These are phyloP conservation scores for Nerophis lumbriciformis DNA, from an alignment of 2,113 vertebrate genomes.

Conservation along the genomic window DNA sequence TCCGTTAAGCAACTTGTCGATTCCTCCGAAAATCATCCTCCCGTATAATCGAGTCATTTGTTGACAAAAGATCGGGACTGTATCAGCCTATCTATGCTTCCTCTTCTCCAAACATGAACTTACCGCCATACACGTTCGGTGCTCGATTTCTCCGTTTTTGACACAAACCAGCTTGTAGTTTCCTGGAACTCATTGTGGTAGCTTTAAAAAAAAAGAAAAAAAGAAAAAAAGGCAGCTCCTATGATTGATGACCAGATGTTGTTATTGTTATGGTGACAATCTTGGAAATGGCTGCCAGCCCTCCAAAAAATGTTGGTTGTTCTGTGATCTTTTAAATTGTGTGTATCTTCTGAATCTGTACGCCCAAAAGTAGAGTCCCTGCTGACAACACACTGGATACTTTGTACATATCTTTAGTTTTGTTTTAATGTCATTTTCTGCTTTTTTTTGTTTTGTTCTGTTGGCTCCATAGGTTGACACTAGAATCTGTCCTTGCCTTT, in stretches of 20 bases:
- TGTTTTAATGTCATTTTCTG: conserved; percentile 55
- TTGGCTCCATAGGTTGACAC: conserved; percentile 68
- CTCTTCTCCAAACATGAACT: conserved; percentile 11
- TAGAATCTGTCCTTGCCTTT: conserved; percentile 74
- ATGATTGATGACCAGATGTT: conserved; percentile 19
- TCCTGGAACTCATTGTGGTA: conserved; percentile 58
- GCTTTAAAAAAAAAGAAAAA: conserved; percentile 33
- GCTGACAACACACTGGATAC: conserved; percentile 78
- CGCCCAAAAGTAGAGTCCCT: conserved; percentile 57
- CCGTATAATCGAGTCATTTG: neutral
- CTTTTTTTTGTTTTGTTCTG: conserved; percentile 51
- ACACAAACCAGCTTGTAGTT: conserved; percentile 57
- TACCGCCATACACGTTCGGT: conserved; percentile 43
- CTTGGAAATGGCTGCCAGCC: conserved; percentile 48
- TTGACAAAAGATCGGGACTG: conserved; percentile 34
- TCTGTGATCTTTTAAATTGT: conserved; percentile 57
- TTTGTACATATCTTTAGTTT: conserved; percentile 73
- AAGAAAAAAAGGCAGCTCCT: neutral
- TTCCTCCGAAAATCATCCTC: conserved; percentile 16
- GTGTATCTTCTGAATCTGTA: conserved; percentile 53
- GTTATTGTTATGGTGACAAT: conserved; percentile 17
- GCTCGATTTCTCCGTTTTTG: conserved; percentile 48
- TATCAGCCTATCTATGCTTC: conserved; percentile 25
- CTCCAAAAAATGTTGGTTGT: conserved; percentile 42
- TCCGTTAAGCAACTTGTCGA: conserved; percentile 16